Percentiles rank a stretch among this genome's conserved stretches.
Evolutionary conservation across 2,113 vertebrate genomes (phyloP).

Genomic region (Bubalus kerabau): DNA sequence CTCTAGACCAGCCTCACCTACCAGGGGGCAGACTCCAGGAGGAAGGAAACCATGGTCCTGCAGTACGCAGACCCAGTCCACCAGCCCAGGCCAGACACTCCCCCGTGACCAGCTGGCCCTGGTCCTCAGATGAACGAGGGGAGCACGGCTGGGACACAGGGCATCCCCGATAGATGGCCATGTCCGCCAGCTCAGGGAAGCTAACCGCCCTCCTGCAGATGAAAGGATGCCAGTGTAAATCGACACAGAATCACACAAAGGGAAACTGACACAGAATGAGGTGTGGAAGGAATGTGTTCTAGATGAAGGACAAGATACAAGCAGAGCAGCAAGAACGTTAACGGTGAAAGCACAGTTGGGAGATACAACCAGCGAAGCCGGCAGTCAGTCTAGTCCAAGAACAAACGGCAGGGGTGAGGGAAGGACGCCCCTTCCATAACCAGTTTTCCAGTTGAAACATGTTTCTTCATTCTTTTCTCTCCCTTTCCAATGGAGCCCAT

Average conservation of each 20-base stretch:
- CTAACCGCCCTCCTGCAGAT: rapidly evolving
- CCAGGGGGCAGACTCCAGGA: background rate
- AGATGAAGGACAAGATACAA: background rate
- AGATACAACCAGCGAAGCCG: background rate
- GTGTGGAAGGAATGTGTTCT: background rate
- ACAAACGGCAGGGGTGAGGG: rapidly evolving
- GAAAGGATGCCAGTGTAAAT: rapidly evolving
- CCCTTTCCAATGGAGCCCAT: background rate
- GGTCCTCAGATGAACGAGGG: background rate
- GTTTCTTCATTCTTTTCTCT: background rate
- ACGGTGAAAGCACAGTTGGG: background rate
- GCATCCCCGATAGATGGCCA: background rate
- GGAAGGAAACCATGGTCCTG: background rate
- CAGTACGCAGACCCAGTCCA: background rate
- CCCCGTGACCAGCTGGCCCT: rapidly evolving
- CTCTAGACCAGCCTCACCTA: background rate
- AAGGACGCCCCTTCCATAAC: background rate
- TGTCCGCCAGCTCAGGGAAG: background rate
- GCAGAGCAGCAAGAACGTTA: background rate
- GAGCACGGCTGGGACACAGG: background rate
- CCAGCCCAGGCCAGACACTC: background rate
- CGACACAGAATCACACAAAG: background rate
- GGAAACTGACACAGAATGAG: background rate
- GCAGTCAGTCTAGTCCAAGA: background rate
- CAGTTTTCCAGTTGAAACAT: background rate